Conservation (phyloP, 2,888 invertebrate genomes). For the Eugnorisma glareosa region DNA sequence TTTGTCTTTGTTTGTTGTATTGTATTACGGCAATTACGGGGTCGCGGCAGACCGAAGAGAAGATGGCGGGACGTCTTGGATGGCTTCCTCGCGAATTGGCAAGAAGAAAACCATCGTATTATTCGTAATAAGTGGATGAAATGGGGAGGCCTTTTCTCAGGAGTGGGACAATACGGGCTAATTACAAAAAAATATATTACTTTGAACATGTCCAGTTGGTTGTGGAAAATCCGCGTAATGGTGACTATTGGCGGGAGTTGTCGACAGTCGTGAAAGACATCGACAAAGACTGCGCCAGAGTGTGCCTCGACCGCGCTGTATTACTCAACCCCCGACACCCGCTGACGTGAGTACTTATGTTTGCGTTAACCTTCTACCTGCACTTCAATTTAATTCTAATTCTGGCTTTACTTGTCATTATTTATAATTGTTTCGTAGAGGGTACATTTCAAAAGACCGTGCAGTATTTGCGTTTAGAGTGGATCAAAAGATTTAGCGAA, state of each 20-base stretch:
- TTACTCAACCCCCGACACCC: slow-evolving; percentile 80
- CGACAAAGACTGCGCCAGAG: slow-evolving; percentile 80
- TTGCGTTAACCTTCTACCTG: neutral
- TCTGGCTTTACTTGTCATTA: neutral
- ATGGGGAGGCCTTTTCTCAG: no score
- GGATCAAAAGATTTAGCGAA: neutral
- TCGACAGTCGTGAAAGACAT: slow-evolving; percentile 81
- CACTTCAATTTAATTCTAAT: neutral
- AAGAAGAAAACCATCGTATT: no score
- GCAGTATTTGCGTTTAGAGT: neutral
- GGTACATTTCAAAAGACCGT: neutral
- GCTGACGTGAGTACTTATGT: slow-evolving; percentile 75
- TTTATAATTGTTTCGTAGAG: neutral
- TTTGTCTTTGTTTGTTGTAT: no score
- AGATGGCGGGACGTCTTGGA: no score
- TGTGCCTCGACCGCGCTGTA: slow-evolving; percentile 81
- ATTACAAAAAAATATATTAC: neutral
- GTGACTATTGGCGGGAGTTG: slow-evolving; percentile 83
- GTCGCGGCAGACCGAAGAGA: no score
- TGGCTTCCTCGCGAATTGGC: no score
- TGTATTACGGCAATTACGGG: no score
- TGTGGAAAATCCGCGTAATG: slow-evolving; percentile 72
- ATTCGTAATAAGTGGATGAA: no score
- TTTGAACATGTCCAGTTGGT: slow-evolving; percentile 70
- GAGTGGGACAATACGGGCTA: no score